Percentiles rank a stretch among this genome's conserved stretches.
Evolutionary conservation across 2,113 vertebrate genomes (phyloP).

Genomic region (Numenius arquata): DNA sequence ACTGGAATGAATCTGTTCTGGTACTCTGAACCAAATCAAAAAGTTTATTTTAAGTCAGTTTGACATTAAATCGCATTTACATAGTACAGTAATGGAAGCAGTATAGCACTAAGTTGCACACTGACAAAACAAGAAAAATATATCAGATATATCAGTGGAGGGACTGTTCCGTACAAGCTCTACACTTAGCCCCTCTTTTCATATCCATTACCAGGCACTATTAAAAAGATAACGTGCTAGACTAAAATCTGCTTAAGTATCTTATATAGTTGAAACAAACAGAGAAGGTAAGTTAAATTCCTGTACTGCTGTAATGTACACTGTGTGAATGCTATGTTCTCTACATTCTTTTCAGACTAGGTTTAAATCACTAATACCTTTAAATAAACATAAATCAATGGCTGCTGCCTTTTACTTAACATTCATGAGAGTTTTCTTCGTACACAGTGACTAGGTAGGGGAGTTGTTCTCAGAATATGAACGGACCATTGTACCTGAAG

Average conservation of each 20-base stretch:
- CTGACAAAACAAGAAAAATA: background rate
- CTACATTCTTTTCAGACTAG: background rate
- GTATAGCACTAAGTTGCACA: background rate
- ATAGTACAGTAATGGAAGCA: background rate
- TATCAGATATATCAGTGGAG: background rate
- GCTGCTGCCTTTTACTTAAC: background rate
- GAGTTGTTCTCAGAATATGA: background rate
- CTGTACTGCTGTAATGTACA: background rate
- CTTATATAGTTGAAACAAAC: background rate
- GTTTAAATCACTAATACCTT: background rate
- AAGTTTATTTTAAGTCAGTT: background rate
- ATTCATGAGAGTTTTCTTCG: background rate
- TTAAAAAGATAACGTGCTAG: background rate
- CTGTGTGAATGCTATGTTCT: background rate
- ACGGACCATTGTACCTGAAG: background rate
- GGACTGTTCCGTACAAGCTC: background rate
- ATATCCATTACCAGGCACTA: background rate
- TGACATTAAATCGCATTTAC: background rate
- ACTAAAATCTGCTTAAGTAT: background rate
- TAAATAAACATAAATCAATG: background rate
- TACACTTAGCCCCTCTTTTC: background rate
- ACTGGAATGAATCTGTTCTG: background rate
- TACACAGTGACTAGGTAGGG: background rate
- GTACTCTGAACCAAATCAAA: background rate
- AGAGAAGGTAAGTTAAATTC: background rate